A percentile compares a stretch with the other conserved stretches of the same genome.
phyloP scores from a whole-genome alignment of 2,797 vertebrate species.

The Xyrichtys novacula region DNA sequence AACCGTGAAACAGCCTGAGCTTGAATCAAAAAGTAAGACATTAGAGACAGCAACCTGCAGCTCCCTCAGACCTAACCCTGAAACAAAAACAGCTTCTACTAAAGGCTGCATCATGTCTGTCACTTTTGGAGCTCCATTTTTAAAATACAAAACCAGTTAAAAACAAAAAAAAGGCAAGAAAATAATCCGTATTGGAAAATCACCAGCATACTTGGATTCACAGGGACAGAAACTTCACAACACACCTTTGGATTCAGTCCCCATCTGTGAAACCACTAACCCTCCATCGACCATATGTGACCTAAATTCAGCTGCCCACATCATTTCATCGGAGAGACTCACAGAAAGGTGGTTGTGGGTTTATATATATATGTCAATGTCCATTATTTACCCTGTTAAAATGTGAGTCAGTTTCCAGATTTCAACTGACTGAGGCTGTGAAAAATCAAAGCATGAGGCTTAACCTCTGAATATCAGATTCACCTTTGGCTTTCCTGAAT shows the following conservation, averaged over 20 bases:
- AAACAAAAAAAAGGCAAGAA: too few relatives aligned
- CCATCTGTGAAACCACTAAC: constrained; percentile 34
- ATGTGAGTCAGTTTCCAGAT: neutral
- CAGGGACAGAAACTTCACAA: too few relatives aligned
- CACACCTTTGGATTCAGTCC: constrained; percentile 12
- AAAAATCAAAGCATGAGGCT: neutral
- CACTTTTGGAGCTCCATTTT: too few relatives aligned
- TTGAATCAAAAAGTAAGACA: constrained; percentile 13
- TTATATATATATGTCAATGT: accelerated
- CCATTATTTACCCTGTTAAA: neutral
- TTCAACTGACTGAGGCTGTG: neutral
- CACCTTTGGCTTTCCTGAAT: too few relatives aligned
- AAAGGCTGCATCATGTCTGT: neutral
- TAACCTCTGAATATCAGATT: constrained; percentile 1
- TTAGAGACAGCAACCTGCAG: too few relatives aligned
- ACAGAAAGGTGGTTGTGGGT: neutral
- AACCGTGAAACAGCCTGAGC: neutral
- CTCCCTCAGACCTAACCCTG: neutral
- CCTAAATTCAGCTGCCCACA: constrained; percentile 33
- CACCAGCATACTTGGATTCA: too few relatives aligned
- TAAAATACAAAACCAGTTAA: constrained; percentile 12
- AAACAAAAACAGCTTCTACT: too few relatives aligned
- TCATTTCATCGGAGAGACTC: neutral
- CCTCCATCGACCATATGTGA: constrained; percentile 33
- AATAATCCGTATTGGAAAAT: too few relatives aligned